Conservation (phyloP, 2,113 vertebrate genomes). For the Thalassoma bifasciatum region DNA sequence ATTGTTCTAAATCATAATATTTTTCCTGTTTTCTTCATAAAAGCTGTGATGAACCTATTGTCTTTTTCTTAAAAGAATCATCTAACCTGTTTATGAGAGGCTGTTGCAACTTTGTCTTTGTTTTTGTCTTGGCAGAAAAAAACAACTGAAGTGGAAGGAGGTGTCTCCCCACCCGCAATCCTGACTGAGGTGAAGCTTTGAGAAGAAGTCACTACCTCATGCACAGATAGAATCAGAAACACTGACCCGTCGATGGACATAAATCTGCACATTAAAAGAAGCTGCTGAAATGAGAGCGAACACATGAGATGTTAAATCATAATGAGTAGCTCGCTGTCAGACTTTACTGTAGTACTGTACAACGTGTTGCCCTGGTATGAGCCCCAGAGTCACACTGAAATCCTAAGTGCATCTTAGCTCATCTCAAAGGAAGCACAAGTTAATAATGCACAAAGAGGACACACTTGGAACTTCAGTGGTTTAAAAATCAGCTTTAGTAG, state of each 20-base stretch:
- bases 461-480: conserved; percentile 19
- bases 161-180: conserved; percentile 22
- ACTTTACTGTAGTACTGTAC: conserved; percentile 5
- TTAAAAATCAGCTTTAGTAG: not conserved
- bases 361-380: conserved; percentile 3
- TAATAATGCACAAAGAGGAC: conserved; percentile 1
- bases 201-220: conserved; percentile 2
- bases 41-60: not conserved
- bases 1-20: not conserved
- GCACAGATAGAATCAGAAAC: not conserved
- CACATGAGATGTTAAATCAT: not conserved
- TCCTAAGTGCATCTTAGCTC: conserved; percentile 23
- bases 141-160: conserved; percentile 44
- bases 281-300: conserved; percentile 26
- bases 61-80: not conserved
- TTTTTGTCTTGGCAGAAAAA: conserved; percentile 59
- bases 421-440: conserved; percentile 16
- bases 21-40: not conserved
- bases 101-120: conserved; percentile 4
- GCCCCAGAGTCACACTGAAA: not conserved
- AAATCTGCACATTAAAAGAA: conserved; percentile 4
- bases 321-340: conserved; percentile 1
- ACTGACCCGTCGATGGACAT: not conserved
- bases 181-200: conserved; percentile 59
- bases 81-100: not conserved